A percentile compares a stretch with the other conserved stretches of the same genome.
Evolutionary conservation across 2,113 vertebrate species (phyloP).

Genomic region (Chloebia gouldiae): DNA sequence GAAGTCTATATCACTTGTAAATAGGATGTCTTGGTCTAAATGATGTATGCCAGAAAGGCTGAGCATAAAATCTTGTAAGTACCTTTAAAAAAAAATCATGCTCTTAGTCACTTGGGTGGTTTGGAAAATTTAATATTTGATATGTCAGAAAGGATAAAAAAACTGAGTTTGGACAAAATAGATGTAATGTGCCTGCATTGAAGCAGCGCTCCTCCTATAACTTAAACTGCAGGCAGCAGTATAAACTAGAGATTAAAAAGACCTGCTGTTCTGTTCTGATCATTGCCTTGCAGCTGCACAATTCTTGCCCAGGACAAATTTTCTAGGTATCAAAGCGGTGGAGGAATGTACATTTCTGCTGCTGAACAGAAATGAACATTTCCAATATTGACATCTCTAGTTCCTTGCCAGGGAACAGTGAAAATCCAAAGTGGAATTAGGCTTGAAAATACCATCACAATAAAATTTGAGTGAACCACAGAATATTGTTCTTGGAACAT

Average conservation of each 20-base stretch:
- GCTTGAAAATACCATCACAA: background rate
- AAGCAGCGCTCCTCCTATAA: background rate
- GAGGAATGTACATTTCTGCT: background rate
- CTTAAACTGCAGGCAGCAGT: conserved; percentile 10
- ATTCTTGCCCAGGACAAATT: background rate
- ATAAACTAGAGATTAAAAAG: conserved; percentile 34
- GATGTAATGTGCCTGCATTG: background rate
- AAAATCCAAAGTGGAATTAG: background rate
- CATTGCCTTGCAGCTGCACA: conserved; percentile 16
- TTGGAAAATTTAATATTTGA: conserved; percentile 27
- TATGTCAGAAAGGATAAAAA: background rate
- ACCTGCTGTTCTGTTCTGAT: background rate
- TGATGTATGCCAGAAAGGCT: background rate
- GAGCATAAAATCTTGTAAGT: background rate
- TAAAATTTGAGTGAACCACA: background rate
- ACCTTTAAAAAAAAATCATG: background rate
- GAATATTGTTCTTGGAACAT: background rate
- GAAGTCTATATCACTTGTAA: conserved; percentile 16
- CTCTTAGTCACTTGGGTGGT: background rate
- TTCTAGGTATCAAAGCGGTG: conserved; percentile 3
- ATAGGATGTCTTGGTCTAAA: background rate
- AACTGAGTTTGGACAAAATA: background rate
- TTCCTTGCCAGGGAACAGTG: background rate
- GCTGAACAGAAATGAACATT: background rate
- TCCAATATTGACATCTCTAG: background rate